A percentile compares a stretch with the other conserved stretches of the same genome.
phyloP scores from a whole-genome alignment of 2,113 vertebrate genomes.

The Planiliza haematocheilus region DNA sequence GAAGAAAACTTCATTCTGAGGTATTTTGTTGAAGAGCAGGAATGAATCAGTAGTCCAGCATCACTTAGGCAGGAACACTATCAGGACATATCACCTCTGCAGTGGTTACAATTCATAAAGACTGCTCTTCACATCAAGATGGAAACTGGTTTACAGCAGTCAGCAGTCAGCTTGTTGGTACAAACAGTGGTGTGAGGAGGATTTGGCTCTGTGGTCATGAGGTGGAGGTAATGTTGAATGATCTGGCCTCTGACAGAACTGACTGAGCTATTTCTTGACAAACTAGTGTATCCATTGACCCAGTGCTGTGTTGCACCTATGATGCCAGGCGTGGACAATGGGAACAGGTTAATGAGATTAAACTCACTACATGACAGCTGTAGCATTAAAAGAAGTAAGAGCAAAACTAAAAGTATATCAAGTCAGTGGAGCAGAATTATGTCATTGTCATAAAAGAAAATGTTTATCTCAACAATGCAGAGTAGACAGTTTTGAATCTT shows the following conservation, averaged over 20 bases:
- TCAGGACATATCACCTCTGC: not conserved
- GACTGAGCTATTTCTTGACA: too few species aligned
- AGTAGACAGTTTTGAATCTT: not conserved
- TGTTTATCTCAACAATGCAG: not conserved
- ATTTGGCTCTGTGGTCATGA: not conserved
- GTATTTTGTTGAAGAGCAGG: conserved; percentile 27
- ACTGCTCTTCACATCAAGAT: not conserved
- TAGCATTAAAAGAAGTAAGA: too few species aligned
- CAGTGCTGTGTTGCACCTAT: too few species aligned
- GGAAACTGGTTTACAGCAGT: not conserved
- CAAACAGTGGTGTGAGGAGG: too few species aligned
- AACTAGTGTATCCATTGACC: too few species aligned
- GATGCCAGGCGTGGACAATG: too few species aligned
- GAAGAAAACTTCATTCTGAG: conserved; percentile 15
- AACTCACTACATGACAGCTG: too few species aligned
- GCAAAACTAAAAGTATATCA: too few species aligned
- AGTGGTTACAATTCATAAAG: not conserved
- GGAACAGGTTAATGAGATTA: too few species aligned
- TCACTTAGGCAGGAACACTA: not conserved
- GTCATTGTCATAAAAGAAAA: not conserved
- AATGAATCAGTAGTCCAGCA: conserved; percentile 11
- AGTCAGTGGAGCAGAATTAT: too few species aligned
- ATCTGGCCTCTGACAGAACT: too few species aligned
- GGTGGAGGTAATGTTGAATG: not conserved
- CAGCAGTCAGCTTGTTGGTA: not conserved